Conservation (phyloP, 2,888 invertebrate genomes). For the Carcina quercana region DNA sequence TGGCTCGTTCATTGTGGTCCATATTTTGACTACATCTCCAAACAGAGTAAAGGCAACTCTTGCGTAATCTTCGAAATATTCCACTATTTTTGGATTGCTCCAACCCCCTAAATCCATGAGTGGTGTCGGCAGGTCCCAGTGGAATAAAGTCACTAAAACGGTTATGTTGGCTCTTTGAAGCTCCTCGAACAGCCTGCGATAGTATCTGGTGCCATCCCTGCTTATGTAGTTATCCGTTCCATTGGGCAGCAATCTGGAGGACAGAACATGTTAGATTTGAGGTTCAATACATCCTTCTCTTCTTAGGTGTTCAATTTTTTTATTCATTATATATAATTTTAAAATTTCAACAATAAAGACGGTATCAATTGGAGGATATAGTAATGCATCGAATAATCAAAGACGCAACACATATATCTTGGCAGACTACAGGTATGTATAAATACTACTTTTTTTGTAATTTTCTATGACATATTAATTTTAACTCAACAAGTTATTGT, state of each 20-base stretch:
- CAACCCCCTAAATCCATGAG: conserved; percentile 70
- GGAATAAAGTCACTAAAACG: conserved; percentile 80
- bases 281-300: too few relatives aligned
- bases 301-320: too few relatives aligned
- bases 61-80: conserved; percentile 73
- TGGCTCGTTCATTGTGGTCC: conserved; percentile 88
- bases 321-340: too few relatives aligned
- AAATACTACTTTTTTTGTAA: too few relatives aligned
- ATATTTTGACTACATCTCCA: conserved; percentile 78
- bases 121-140: conserved; percentile 73
- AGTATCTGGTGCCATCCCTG: conserved; percentile 81
- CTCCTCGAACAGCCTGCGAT: conserved; percentile 82
- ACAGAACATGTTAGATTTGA: too few relatives aligned
- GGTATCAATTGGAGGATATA: too few relatives aligned
- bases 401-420: too few relatives aligned
- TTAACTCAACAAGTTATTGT: too few relatives aligned
- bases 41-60: conserved; percentile 71
- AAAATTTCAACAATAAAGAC: too few relatives aligned
- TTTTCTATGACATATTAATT: too few relatives aligned
- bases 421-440: too few relatives aligned
- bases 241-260: conserved; percentile 79
- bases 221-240: conserved; percentile 80
- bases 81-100: conserved; percentile 64
- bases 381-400: too few relatives aligned
- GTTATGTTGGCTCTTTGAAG: conserved; percentile 77